These are phyloP conservation scores for Tromatobia lineatoria DNA, from an alignment of 2,888 invertebrate species.

Conservation along the genomic window DNA sequence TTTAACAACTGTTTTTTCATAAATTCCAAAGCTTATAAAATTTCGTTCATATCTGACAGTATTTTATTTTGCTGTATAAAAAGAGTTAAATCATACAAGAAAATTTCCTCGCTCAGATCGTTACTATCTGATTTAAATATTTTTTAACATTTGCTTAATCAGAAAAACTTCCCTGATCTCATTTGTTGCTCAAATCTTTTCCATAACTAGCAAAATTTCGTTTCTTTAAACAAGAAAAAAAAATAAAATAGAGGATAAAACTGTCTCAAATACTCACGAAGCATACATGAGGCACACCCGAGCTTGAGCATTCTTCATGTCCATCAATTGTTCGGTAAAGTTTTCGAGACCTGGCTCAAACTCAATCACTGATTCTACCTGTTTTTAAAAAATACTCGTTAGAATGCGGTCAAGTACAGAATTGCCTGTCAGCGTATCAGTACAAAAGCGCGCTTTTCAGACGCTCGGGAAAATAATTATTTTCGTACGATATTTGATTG, in stretches of 20 bases:
- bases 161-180: too few species aligned
- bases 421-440: constrained; percentile 37
- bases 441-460: not conserved
- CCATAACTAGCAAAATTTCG: too few species aligned
- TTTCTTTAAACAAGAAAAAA: too few species aligned
- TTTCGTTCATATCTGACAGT: too few species aligned
- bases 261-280: constrained; percentile 88
- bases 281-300: constrained; percentile 97
- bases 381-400: constrained; percentile 75
- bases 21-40: too few species aligned
- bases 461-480: constrained; percentile 6
- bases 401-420: constrained; percentile 25
- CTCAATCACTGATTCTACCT: constrained; percentile 96
- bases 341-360: constrained; percentile 96
- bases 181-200: too few species aligned
- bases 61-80: too few species aligned
- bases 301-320: constrained; percentile 94
- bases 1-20: too few species aligned
- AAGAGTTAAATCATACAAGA: too few species aligned
- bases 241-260: constrained; percentile 37
- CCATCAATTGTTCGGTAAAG: constrained; percentile 92
- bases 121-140: too few species aligned
- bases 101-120: too few species aligned
- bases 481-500: constrained; percentile 14
- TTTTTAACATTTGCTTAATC: too few species aligned